These are phyloP conservation scores for Psittacula cyanocephala DNA, from an alignment of 2,113 vertebrate genomes.

Conservation along the genomic window DNA sequence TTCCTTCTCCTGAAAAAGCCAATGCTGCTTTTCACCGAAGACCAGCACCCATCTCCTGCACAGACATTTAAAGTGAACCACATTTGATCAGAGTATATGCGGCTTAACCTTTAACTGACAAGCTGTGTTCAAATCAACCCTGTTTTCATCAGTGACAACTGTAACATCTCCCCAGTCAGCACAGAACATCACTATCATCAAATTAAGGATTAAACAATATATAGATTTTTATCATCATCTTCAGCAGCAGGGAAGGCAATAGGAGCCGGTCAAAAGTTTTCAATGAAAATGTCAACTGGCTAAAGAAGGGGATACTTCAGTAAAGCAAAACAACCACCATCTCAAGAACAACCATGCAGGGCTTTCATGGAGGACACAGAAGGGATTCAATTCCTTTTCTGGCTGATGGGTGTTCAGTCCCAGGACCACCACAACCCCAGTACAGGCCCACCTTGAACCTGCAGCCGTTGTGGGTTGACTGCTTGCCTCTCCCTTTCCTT, in stretches of 20 bases:
- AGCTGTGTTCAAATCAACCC: rapidly evolving
- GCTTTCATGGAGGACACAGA: neutral
- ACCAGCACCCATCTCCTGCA: neutral
- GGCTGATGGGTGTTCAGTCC: neutral
- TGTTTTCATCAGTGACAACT: neutral
- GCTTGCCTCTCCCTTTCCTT: neutral
- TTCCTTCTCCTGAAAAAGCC: neutral
- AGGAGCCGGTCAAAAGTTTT: neutral
- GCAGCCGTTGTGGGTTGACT: too few species aligned
- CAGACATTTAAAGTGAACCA: neutral
- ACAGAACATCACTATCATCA: rapidly evolving
- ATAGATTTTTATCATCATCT: rapidly evolving
- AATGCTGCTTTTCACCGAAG: rapidly evolving
- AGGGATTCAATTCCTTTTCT: neutral
- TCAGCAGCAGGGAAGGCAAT: neutral
- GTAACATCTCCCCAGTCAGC: neutral
- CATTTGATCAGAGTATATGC: rapidly evolving
- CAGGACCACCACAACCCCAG: rapidly evolving
- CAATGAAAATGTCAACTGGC: neutral
- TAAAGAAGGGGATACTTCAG: neutral
- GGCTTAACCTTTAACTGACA: neutral
- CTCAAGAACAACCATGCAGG: neutral
- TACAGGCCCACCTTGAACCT: neutral
- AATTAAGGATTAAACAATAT: neutral
- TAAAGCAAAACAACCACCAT: neutral